A percentile compares a stretch with the other conserved stretches of the same genome.
These are phyloP conservation scores for Orthosia gracilis DNA, from an alignment of 2,888 invertebrate species.

Conservation along the genomic window DNA sequence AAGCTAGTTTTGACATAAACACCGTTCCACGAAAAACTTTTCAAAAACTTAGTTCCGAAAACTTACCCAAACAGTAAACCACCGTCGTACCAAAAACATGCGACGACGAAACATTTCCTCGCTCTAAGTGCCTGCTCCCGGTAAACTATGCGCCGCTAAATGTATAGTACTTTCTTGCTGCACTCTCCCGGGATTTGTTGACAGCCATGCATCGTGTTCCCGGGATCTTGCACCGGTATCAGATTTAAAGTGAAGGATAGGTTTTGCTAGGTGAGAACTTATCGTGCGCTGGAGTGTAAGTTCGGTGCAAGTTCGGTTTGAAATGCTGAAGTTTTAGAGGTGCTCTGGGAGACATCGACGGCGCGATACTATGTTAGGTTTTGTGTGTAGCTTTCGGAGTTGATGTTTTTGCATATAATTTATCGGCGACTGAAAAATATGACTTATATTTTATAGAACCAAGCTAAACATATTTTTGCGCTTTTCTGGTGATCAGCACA, in stretches of 20 bases:
- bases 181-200: slow-evolving; percentile 66
- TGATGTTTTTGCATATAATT: neutral
- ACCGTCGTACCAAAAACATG: slow-evolving; percentile 33
- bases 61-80: slow-evolving; percentile 22
- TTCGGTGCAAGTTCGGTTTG: slow-evolving; percentile 33
- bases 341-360: slow-evolving; percentile 30
- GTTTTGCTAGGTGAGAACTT: slow-evolving; percentile 56
- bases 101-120: slow-evolving; percentile 35
- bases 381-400: neutral
- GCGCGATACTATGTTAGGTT: neutral
- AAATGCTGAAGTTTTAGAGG: slow-evolving; percentile 51
- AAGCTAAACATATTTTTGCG: neutral
- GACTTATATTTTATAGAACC: neutral
- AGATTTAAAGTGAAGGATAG: slow-evolving; percentile 64
- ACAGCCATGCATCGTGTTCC: slow-evolving; percentile 58
- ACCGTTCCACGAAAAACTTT: no score
- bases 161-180: slow-evolving; percentile 71
- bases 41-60: neutral
- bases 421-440: neutral
- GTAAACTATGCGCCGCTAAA: slow-evolving; percentile 76
- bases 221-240: slow-evolving; percentile 55
- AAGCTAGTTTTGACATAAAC: no score
- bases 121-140: slow-evolving; percentile 62
- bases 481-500: neutral
- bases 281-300: slow-evolving; percentile 25